Evolutionary conservation across 2,113 vertebrate genomes (phyloP).

Genomic region (Tinamus guttatus): DNA sequence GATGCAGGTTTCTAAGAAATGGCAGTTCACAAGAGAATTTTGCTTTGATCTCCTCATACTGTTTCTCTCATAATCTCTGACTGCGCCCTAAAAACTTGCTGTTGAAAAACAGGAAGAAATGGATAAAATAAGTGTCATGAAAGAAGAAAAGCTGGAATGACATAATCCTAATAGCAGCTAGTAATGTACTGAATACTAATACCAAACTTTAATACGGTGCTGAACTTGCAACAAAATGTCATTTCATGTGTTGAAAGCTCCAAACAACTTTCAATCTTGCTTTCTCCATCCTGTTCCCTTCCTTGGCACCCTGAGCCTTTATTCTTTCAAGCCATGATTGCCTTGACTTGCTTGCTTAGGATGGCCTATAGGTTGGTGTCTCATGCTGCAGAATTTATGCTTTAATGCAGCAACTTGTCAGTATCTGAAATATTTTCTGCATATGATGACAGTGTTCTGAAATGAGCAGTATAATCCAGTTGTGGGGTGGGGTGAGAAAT

Average conservation of each 20-base stretch:
- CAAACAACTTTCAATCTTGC: not conserved
- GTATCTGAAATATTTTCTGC: not conserved
- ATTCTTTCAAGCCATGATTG: not conserved
- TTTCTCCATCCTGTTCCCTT: not conserved
- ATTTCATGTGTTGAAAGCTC: not conserved
- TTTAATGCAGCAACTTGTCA: not conserved
- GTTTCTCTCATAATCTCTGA: not conserved
- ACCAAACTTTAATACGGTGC: not conserved
- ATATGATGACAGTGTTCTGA: not conserved
- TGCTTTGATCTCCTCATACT: not conserved
- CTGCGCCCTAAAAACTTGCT: not conserved
- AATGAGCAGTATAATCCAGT: not conserved
- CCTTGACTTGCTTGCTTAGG: not conserved
- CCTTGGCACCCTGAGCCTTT: not conserved
- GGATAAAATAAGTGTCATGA: not conserved
- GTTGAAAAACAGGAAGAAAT: not conserved
- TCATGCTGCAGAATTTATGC: not conserved
- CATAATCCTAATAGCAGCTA: not conserved
- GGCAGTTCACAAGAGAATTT: not conserved
- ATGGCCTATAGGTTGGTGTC: not conserved
- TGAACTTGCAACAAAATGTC: not conserved
- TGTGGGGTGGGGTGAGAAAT: not conserved
- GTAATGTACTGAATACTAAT: not conserved
- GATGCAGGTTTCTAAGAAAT: not conserved
- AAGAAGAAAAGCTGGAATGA: not conserved